Evolutionary conservation across 2,113 vertebrate species (phyloP).

Genomic region (Pandion haliaetus): DNA sequence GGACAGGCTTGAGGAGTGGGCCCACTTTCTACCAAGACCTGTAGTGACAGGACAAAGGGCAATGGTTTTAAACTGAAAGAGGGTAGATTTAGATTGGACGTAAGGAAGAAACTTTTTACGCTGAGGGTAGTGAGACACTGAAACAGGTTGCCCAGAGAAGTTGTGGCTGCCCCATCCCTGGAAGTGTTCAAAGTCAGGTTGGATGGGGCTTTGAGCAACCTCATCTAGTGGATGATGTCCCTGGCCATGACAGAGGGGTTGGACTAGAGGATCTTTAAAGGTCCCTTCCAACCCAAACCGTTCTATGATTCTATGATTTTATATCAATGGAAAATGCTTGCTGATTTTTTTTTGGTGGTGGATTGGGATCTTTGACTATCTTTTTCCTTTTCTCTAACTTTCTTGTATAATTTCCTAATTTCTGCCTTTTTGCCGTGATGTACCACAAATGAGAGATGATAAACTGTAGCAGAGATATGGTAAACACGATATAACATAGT

Average conservation of each 20-base stretch:
- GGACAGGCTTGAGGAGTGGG: not conserved
- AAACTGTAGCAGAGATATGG: not conserved
- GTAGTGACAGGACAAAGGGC: not conserved
- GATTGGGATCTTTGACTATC: not conserved
- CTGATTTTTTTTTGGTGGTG: not conserved
- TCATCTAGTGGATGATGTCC: too few species aligned
- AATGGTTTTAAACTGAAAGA: not conserved
- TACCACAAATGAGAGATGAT: not conserved
- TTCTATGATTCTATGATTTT: not conserved
- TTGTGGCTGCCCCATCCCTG: too few species aligned
- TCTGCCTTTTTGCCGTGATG: not conserved
- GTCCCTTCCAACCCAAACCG: not conserved
- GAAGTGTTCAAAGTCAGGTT: too few species aligned
- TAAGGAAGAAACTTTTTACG: too few species aligned
- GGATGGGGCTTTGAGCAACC: too few species aligned
- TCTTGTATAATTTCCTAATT: not conserved
- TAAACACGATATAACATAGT: not conserved
- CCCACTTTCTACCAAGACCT: not conserved
- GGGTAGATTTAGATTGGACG: not conserved
- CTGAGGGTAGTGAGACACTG: too few species aligned
- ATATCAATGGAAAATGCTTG: not conserved
- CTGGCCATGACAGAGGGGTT: too few species aligned
- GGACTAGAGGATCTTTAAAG: too few species aligned
- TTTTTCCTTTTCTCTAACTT: not conserved
- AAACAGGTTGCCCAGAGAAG: too few species aligned